Percentiles rank a stretch among this genome's conserved stretches.
phyloP scores from a whole-genome alignment of 2,888 invertebrate genomes.

The Pseudococcus longispinus region DNA sequence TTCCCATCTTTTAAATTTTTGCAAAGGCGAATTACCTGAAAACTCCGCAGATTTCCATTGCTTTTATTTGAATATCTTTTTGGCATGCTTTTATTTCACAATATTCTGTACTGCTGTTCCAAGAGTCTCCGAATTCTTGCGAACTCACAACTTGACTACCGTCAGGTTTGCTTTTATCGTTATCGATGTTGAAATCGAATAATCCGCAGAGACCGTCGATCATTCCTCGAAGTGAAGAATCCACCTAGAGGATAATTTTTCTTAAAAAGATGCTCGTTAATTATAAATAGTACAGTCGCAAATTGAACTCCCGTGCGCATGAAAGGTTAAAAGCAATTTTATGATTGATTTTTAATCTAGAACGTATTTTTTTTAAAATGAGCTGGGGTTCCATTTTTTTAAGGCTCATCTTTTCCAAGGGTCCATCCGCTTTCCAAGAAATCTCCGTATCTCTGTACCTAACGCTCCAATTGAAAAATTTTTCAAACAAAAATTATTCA shows the following conservation, averaged over 20 bases:
- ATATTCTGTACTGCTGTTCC: conserved; percentile 65
- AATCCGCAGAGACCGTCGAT: conserved; percentile 84
- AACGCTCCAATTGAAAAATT: too few species aligned
- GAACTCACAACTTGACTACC: conserved; percentile 71
- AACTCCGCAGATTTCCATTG: conserved; percentile 73
- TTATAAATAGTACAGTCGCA: too few species aligned
- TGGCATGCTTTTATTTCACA: conserved; percentile 73
- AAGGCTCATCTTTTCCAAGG: too few species aligned
- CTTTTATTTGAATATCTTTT: conserved; percentile 69
- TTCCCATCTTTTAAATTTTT: background rate
- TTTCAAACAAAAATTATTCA: too few species aligned
- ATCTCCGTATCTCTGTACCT: too few species aligned
- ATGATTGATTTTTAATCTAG: too few species aligned
- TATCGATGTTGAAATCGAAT: conserved; percentile 71
- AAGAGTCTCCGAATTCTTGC: conserved; percentile 78
- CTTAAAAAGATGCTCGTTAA: background rate
- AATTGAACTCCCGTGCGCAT: too few species aligned
- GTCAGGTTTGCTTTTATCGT: conserved; percentile 77
- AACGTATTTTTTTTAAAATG: too few species aligned
- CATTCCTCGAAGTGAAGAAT: conserved; percentile 63
- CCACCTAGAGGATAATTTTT: conserved; percentile 41
- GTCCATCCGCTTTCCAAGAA: too few species aligned
- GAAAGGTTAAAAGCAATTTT: too few species aligned
- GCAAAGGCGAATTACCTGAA: conserved; percentile 60
- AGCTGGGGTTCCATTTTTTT: too few species aligned